phyloP scores from a whole-genome alignment of 92 coral and sea anemone species.

The Actinernus sp. region DNA sequence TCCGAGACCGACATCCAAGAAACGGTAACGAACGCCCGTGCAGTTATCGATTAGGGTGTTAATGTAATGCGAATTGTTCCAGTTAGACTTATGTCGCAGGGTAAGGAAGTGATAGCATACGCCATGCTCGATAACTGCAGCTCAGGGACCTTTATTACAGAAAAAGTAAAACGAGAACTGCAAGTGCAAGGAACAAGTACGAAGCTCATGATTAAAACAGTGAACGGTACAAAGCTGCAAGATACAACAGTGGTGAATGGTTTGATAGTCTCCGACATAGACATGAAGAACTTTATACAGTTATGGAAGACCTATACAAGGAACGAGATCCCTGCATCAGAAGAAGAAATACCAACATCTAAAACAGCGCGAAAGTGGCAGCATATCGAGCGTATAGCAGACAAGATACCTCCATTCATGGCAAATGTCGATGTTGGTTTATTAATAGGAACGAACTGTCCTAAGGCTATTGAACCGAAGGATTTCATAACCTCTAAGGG shows the following conservation, averaged over 20 bases:
- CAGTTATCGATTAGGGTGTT: too few species aligned
- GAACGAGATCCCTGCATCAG: slow-evolving; percentile 10
- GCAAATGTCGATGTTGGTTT: slow-evolving; percentile 16
- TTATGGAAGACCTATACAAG: slow-evolving; percentile 26
- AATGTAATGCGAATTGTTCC: slow-evolving; percentile 59
- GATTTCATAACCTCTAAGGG: slow-evolving; percentile 18
- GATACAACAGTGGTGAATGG: slow-evolving; percentile 40
- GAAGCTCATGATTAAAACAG: slow-evolving; percentile 17
- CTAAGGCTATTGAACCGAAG: slow-evolving; percentile 32
- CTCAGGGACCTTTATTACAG: slow-evolving; percentile 47
- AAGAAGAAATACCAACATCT: slow-evolving; percentile 13
- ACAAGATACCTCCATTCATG: slow-evolving; percentile 21
- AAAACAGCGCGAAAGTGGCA: slow-evolving; percentile 20
- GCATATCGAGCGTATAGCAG: slow-evolving; percentile 25
- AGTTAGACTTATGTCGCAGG: slow-evolving; percentile 21
- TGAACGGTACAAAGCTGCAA: slow-evolving; percentile 22
- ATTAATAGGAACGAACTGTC: slow-evolving; percentile 31
- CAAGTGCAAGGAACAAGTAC: slow-evolving; percentile 22
- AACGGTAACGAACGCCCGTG: too few species aligned
- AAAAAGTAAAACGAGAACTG: slow-evolving; percentile 18
- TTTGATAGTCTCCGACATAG: slow-evolving; percentile 34
- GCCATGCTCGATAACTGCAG: slow-evolving; percentile 63
- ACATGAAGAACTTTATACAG: too few species aligned
- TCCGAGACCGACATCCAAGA: too few species aligned
- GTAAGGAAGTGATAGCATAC: slow-evolving; percentile 14